phyloP scores from a whole-genome alignment of 2,888 invertebrate genomes.

The Callinectes sapidus region DNA sequence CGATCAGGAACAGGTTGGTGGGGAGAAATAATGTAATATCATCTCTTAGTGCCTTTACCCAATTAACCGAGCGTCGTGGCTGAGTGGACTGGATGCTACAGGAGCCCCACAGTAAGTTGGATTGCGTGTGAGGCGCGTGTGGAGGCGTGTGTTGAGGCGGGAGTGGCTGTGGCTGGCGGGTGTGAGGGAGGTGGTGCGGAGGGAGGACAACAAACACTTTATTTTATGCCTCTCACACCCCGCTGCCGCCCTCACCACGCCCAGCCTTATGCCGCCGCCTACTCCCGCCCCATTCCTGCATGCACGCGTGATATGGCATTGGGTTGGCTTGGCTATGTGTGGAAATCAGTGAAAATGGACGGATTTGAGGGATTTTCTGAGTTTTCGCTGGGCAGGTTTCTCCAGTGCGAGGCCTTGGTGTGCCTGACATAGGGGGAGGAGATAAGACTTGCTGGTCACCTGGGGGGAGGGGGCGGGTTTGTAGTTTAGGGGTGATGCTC shows the following conservation, averaged over 20 bases:
- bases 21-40: slow-evolving; percentile 63
- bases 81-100: slow-evolving; percentile 56
- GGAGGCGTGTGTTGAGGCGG: background rate
- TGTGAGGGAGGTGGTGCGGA: slow-evolving; percentile 32
- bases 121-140: background rate
- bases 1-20: slow-evolving; percentile 65
- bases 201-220: slow-evolving; percentile 58
- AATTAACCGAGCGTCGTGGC: slow-evolving; percentile 42
- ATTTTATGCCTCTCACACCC: slow-evolving; percentile 48
- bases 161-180: background rate
- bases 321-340: background rate
- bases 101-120: slow-evolving; percentile 58
- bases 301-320: background rate
- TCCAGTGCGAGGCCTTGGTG: background rate
- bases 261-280: background rate
- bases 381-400: slow-evolving; percentile 32
- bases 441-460: background rate
- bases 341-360: slow-evolving; percentile 38
- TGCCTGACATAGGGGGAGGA: background rate
- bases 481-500: background rate
- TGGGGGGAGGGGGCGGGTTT: background rate
- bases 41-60: slow-evolving; percentile 62
- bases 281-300: background rate
- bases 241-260: slow-evolving; percentile 1
- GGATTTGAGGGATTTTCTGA: slow-evolving; percentile 48